Base-by-base conservation (phyloP, 2,888 invertebrate genomes). In the Pimpla rufipes region DNA sequence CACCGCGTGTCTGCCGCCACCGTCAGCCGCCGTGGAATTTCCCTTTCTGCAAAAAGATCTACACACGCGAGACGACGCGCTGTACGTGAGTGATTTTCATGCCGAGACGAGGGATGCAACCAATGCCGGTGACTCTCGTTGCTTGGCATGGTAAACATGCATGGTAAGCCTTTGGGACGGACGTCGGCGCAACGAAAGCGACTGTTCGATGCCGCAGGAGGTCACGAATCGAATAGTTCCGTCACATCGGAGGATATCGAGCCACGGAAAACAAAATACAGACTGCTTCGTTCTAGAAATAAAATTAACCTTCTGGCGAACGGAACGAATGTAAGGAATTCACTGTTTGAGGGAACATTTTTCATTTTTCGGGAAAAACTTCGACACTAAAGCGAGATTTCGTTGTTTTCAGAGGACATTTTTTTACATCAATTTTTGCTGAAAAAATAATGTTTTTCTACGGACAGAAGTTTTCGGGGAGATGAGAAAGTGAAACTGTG, bases 171-270 rank as follows among this genome's bases (percentile, higher is more conserved):
- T 50, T 16, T 50, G 47, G 16, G 16, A 13, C n/a, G 16, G 47
- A n/a, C n/a, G 2, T 16, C 47, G 16, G 47, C 16, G 16, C 47
- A 50, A 40, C 29, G 42, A 40, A 42, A 23, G 52, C 75, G 35
- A 35, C 64, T 67, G 52, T 68, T 74, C 29, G 40, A 67, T 74
- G 55, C 42, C 59, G 59, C n/a, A 29, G 35, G 59, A 73, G 74
- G 73, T 74, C 79, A 59, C 50, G 67, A 62, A 80, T 80, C 59
- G 50, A 74, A 80, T 42, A 18, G 42, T 40, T 29, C 29, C 59
- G 47, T 37, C 47, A 16, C 42, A 50, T 37, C 59, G 29, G 29
- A 29, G n/a, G n/a, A 70, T 16, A 70, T 80, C 37, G 70, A 64
- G 68, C 23, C 45, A n/a, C n/a, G n/a, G n/a, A n/a, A n/a, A n/a